Conservation (phyloP, 2,797 vertebrate genomes). For the Enteromius radiatus region DNA sequence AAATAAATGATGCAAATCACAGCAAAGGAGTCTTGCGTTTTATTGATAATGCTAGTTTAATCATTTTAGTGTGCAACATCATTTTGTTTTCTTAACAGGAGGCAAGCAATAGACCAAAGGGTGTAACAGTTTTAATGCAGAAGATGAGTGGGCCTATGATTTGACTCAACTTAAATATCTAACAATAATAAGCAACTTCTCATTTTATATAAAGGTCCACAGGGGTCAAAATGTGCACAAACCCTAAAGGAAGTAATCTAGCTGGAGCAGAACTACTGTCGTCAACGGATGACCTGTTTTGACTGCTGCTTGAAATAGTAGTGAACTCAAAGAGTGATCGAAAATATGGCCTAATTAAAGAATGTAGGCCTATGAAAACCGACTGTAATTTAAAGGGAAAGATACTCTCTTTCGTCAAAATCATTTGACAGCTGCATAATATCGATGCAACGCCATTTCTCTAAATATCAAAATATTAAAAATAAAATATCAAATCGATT, state of each 20-base stretch:
- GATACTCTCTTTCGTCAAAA: not conserved
- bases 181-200: not conserved
- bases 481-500: not conserved
- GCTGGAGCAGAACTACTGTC: not conserved
- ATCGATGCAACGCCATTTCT: not conserved
- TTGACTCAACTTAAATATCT: not conserved
- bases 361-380: not conserved
- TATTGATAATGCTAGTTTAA: not conserved
- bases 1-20: conserved; percentile 75
- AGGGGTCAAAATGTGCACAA: not conserved
- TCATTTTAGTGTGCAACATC: not conserved
- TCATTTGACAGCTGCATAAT: not conserved
- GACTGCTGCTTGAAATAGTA: not conserved
- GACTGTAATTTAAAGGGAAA: not conserved
- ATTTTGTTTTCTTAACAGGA: not conserved
- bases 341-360: not conserved
- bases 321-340: not conserved
- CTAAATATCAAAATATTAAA: not conserved
- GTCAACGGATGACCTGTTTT: not conserved
- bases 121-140: not conserved
- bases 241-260: not conserved
- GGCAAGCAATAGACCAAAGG: not conserved
- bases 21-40: conserved; percentile 3
- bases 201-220: not conserved
- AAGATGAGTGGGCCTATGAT: not conserved